These are phyloP conservation scores for Ylistrum balloti DNA, from an alignment of 1,140 invertebrate genomes.

Conservation along the genomic window DNA sequence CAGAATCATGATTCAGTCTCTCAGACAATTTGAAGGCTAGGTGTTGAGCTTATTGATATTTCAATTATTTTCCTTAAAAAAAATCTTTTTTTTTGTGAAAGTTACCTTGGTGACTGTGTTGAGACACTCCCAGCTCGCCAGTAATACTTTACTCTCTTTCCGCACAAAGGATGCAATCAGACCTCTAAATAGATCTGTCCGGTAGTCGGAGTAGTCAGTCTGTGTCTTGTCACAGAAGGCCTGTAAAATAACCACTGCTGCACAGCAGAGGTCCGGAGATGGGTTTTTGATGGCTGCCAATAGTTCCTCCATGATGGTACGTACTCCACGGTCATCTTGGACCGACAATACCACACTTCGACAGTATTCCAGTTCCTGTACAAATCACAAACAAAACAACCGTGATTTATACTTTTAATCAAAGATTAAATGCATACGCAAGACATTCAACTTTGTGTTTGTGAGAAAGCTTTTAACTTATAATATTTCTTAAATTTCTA, in stretches of 20 bases:
- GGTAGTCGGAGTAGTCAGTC: conserved; percentile 91
- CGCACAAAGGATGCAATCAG: conserved; percentile 94
- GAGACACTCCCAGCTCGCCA: conserved; percentile 94
- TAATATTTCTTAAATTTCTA: no score
- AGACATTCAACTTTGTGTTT: no score
- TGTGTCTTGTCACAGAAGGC: conserved; percentile 94
- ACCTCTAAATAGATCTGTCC: conserved; percentile 93
- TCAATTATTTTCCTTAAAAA: no score
- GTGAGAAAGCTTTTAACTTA: no score
- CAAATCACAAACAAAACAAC: neutral
- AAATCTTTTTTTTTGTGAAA: no score
- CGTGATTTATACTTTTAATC: no score
- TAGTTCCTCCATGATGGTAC: conserved; percentile 95
- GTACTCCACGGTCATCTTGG: conserved; percentile 91
- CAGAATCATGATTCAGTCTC: no score
- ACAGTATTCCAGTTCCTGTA: conserved; percentile 93
- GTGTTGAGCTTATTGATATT: no score
- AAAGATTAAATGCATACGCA: no score
- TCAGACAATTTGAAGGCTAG: no score
- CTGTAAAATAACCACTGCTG: conserved; percentile 93
- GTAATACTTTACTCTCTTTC: conserved; percentile 90
- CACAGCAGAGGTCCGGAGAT: conserved; percentile 82
- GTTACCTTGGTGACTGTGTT: conserved; percentile 92
- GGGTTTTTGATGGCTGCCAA: conserved; percentile 82
- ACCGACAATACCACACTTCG: conserved; percentile 94